These are phyloP conservation scores for Andrena praecox DNA, from an alignment of 2,888 invertebrate species.

Conservation along the genomic window DNA sequence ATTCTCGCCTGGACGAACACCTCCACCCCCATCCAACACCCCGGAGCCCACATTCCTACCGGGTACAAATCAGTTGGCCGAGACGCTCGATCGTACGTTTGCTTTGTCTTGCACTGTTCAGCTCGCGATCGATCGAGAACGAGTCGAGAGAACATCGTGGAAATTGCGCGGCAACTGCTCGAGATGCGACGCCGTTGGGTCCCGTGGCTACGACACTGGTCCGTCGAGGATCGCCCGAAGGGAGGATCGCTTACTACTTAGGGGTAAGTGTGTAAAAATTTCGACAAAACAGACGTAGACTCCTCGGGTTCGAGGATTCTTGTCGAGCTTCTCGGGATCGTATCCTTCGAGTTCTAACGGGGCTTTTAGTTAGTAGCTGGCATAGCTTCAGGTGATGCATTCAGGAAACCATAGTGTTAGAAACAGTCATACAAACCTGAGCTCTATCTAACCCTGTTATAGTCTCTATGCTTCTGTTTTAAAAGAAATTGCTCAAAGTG, in stretches of 20 bases:
- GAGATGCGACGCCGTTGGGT: slow-evolving; percentile 34
- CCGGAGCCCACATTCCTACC: not conserved
- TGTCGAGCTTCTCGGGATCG: not conserved
- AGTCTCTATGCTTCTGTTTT: no score
- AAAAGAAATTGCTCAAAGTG: no score
- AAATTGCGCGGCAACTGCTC: slow-evolving; percentile 9
- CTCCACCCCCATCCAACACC: slow-evolving; percentile 16
- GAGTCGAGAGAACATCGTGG: slow-evolving; percentile 18
- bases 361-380: no score
- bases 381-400: no score
- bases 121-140: slow-evolving; percentile 17
- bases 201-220: slow-evolving; percentile 27
- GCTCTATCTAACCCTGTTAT: no score
- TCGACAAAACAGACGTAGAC: slow-evolving; percentile 9
- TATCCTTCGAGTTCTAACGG: no score
- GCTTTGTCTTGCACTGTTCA: slow-evolving; percentile 54
- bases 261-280: slow-evolving; percentile 56
- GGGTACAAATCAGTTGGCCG: slow-evolving; percentile 1
- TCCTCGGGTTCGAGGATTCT: not conserved
- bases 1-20: slow-evolving; percentile 17
- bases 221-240: slow-evolving; percentile 25
- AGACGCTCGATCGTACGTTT: slow-evolving; percentile 51
- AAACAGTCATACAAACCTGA: no score
- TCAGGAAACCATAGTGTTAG: no score
- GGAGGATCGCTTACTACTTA: slow-evolving; percentile 31